Evolutionary conservation across 2,113 vertebrate genomes (phyloP).

Genomic region (Acanthochromis polyacanthus): DNA sequence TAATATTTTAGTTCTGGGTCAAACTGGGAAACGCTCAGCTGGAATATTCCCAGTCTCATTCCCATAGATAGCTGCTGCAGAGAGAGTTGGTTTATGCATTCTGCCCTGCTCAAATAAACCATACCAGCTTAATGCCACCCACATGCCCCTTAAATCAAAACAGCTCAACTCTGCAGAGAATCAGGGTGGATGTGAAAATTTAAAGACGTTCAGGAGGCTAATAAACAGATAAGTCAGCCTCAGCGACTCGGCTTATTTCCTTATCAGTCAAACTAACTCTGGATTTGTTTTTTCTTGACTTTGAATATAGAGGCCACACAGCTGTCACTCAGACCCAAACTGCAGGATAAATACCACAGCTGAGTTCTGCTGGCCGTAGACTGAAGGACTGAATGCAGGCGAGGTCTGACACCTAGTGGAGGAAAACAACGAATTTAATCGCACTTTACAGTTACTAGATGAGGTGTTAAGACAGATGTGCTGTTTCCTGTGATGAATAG

Average conservation of each 20-base stretch:
- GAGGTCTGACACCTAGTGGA: constrained; percentile 71
- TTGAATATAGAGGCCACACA: background rate
- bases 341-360: background rate
- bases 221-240: constrained; percentile 45
- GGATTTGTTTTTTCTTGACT: constrained; percentile 42
- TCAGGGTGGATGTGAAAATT: constrained; percentile 51
- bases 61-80: constrained; percentile 40
- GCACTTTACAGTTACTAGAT: too few relatives aligned
- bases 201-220: constrained; percentile 16
- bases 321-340: constrained; percentile 13
- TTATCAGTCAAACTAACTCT: constrained; percentile 41
- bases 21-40: constrained; percentile 2
- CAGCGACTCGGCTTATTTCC: constrained; percentile 23
- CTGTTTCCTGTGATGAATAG: too few relatives aligned
- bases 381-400: background rate
- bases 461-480: too few relatives aligned
- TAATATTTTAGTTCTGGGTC: constrained; percentile 16
- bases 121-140: constrained; percentile 58
- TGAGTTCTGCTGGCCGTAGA: background rate
- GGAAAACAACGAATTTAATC: background rate
- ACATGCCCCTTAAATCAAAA: constrained; percentile 45
- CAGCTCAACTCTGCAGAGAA: constrained; percentile 22
- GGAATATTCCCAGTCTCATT: constrained; percentile 22
- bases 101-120: constrained; percentile 67
- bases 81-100: constrained; percentile 46